Evolutionary conservation across 2,797 vertebrate species (phyloP).

Genomic region (Hyperoplus immaculatus): DNA sequence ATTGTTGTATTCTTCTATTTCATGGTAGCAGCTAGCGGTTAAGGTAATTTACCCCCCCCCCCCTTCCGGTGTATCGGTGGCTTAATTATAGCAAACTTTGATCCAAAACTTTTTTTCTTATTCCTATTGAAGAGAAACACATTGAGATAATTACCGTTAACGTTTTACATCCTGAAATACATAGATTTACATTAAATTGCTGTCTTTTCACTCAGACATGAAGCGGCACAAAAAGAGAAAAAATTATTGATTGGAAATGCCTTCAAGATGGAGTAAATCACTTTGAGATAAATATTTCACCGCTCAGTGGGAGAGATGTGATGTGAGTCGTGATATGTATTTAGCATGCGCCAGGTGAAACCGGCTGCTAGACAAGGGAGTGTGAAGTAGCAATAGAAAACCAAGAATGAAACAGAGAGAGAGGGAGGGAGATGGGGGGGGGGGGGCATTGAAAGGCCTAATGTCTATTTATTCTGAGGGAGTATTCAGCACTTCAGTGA

Average conservation of each 20-base stretch:
- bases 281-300: conserved; percentile 41
- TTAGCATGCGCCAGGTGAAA: conserved; percentile 55
- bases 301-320: conserved; percentile 20
- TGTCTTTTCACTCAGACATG: conserved; percentile 18
- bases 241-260: conserved; percentile 23
- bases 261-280: conserved; percentile 42
- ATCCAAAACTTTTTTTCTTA: no score
- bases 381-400: conserved; percentile 14
- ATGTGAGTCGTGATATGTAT: conserved; percentile 35
- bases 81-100: no score
- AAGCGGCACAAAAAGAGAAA: conserved; percentile 1
- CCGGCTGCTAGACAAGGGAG: conserved; percentile 27
- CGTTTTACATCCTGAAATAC: conserved; percentile 24
- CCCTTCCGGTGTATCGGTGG: no score
- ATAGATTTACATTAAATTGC: conserved; percentile 3
- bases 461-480: conserved; percentile 61
- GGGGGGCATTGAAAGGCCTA: conserved; percentile 10
- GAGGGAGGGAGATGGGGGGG: neutral
- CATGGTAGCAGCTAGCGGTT: no score
- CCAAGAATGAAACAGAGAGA: conserved; percentile 18
- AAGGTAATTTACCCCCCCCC: no score
- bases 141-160: no score
- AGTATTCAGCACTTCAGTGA: conserved; percentile 71
- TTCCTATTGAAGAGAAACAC: no score
- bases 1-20: no score